phyloP scores from a whole-genome alignment of 2,113 vertebrate species.

The Desmodus rotundus region DNA sequence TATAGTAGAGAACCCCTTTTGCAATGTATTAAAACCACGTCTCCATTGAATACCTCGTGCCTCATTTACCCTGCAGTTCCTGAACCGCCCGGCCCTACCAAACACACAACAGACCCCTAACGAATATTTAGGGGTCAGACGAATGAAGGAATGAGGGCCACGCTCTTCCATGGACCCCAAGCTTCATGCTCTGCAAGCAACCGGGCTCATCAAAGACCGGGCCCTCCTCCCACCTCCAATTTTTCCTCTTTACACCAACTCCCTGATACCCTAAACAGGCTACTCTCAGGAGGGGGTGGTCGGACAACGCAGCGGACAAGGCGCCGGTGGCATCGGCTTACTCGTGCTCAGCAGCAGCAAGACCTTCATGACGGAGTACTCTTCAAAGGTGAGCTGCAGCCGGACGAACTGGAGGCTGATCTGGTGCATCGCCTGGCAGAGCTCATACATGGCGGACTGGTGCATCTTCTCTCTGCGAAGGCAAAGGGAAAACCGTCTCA shows the following conservation, averaged over 20 bases:
- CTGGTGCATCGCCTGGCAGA: constrained; percentile 98
- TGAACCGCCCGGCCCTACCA: not conserved
- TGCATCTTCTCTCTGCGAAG: constrained; percentile 93
- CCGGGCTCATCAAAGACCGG: not conserved
- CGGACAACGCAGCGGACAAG: not conserved
- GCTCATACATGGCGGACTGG: constrained; percentile 98
- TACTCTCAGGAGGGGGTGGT: not conserved
- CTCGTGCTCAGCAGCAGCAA: constrained; percentile 97
- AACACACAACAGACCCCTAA: not conserved
- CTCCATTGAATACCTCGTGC: not conserved
- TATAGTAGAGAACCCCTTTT: not conserved
- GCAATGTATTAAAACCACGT: not conserved
- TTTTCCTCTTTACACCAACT: not conserved
- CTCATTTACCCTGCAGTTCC: too few relatives aligned
- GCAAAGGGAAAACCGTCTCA: not conserved
- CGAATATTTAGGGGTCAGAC: rapidly evolving
- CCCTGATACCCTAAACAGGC: not conserved
- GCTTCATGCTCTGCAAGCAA: not conserved
- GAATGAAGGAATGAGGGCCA: not conserved
- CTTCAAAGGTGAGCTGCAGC: constrained; percentile 96
- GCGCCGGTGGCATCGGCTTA: constrained; percentile 53
- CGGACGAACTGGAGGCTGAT: constrained; percentile 97
- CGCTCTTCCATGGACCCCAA: not conserved
- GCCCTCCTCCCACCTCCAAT: not conserved
- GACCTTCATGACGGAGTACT: constrained; percentile 98